Base-by-base conservation (phyloP, 2,113 vertebrate genomes). In the Platichthys stellatus region DNA sequence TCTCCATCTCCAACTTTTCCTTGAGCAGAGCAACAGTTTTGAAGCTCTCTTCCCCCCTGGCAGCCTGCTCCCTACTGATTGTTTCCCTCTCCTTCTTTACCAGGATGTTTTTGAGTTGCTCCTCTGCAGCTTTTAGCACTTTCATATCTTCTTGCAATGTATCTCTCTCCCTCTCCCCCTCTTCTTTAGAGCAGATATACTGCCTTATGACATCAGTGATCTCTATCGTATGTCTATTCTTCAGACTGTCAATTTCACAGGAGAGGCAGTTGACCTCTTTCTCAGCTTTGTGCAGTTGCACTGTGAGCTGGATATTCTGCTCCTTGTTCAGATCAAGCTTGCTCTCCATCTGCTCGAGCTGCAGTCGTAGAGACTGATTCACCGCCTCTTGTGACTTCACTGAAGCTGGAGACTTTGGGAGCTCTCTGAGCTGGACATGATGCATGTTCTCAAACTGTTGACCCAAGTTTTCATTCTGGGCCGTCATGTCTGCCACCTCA, bases 61-160 rank as follows among this genome's bases (percentile, higher is more conserved):
- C 95, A 18, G 93, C 92, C 90, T 98, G 97, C 71, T 98, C 94
- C 93, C 95, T 96, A 83, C 95, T 95, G 64, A 97, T 93, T 68
- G 96, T 73, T 83, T 99, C 97, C 63, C 95, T 92, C 10, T 45
- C 43, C 89, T 98, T 97, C 86, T 97, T 98, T 93, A 97, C 97
- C 60, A 92, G 86, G 20, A 95, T 87, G n/a, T 90, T 90, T 89
- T 96, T 97, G 69, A 95, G 95, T 35, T 92, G 90, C 79, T 97
- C 95, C 74, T 95, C 74, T 0, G 91, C 76, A 57, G 92, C 90
- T 59, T 94, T 95, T 45, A 97, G 92, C 81, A 96, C 94, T 94
- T 98, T 94, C 49, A 96, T 76, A 90, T 96, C 94, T 45, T 89
- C 94, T 75, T 97, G 96, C 89, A 98, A 94, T 61, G 92, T 87